Conservation (phyloP, 2,888 invertebrate genomes). For the Blastobasis adustella region DNA sequence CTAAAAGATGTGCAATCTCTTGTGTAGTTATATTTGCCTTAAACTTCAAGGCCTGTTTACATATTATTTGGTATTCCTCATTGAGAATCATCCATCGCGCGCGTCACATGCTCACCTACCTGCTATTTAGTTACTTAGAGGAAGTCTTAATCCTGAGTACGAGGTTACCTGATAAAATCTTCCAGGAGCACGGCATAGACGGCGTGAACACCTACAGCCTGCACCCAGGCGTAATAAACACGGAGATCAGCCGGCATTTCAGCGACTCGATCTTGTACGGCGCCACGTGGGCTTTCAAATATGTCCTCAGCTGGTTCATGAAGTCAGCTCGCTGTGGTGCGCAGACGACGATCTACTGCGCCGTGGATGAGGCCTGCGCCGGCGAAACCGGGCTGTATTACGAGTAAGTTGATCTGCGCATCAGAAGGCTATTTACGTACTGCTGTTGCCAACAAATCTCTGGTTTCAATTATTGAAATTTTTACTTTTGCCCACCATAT, state of each 20-base stretch:
- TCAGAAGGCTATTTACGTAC: no score
- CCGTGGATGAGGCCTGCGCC: slow-evolving; percentile 76
- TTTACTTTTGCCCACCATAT: no score
- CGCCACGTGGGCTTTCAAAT: slow-evolving; percentile 37
- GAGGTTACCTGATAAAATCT: background rate
- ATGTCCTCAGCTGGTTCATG: slow-evolving; percentile 52
- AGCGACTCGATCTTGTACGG: slow-evolving; percentile 42
- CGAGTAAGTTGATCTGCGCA: slow-evolving; percentile 33
- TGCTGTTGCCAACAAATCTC: no score
- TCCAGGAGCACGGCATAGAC: slow-evolving; percentile 42
- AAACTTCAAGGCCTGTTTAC: no score
- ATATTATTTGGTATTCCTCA: no score
- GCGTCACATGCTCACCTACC: no score
- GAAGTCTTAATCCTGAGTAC: no score
- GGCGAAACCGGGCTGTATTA: slow-evolving; percentile 74
- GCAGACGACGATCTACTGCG: slow-evolving; percentile 83
- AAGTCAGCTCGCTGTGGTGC: slow-evolving; percentile 80
- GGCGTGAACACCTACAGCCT: slow-evolving; percentile 76
- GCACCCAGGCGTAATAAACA: slow-evolving; percentile 79
- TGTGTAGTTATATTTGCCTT: no score
- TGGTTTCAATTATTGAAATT: no score
- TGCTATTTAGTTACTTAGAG: no score
- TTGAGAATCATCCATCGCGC: no score
- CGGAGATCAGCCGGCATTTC: slow-evolving; percentile 78
- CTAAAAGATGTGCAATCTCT: no score